Evolutionary conservation across 2,888 invertebrate genomes (phyloP), one percentile per base, ranked within the genome.

Genomic region (Nemurella pictetii): DNA sequence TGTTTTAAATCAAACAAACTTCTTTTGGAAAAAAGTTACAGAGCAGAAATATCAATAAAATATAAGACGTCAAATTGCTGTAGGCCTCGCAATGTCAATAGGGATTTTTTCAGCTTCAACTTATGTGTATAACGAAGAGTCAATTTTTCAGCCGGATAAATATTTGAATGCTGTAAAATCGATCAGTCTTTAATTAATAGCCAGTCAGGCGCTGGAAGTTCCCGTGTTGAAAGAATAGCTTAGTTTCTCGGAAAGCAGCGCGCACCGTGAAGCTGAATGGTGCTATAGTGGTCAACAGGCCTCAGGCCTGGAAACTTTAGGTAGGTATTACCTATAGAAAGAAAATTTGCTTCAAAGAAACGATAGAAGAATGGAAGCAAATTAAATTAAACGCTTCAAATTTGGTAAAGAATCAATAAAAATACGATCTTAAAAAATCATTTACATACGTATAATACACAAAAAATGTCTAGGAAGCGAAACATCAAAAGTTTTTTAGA

Each of bases 391-490:
- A 28, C 26, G 25, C 29, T 30, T 32, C 80, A 30, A 26, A 32
- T 35, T 35, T 35, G 35, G 20, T 25, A 25, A 3, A 27, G 27
- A 81, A 15, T 81, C 80, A 78, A 81, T 26, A 81, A 81, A 35
- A 81, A 32, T 3, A n/a, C 35, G 32, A 81, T 35, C 35, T 81
- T 81, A 30, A 80, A 35, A 35, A 81, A 81, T 81, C 32, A 81
- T 81, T 81, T 81, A 35, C 80, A 81, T 81, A 81, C 75, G 36
- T n/a, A 81, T 25, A 77, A 81, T n/a, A 32, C 35, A 35, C 55
- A 55, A 55, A 55, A 35, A 35, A 55, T 20, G 55, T 3, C 55
- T 55, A 55, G 55, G 15, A 30, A 30, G 20, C 35, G 15, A 35
- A 26, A 35, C 35, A 35, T 81, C 84, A 82, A 82, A 72, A 82